Base-by-base conservation (phyloP, 2,888 invertebrate species). In the Quadroppia sp. region DNA sequence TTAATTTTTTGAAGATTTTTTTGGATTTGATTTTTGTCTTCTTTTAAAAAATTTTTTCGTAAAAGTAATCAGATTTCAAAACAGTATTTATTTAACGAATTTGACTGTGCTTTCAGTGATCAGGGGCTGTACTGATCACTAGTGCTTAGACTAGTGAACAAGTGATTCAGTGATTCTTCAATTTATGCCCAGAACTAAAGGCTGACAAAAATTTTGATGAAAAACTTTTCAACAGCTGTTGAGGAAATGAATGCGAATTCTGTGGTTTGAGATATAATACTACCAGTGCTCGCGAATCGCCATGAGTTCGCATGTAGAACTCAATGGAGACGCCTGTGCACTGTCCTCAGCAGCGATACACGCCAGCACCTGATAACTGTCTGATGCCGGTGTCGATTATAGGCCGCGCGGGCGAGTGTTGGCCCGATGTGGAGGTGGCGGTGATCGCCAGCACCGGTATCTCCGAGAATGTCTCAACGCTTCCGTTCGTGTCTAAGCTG, bases 401-500 rank as follows among this genome's bases (percentile, higher is more conserved):
- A n/a, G n/a, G n/a, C n/a, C n/a, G n/a, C n/a, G n/a, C n/a, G n/a
- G n/a, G n/a, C n/a, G n/a, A n/a, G n/a, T n/a, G n/a, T n/a, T n/a
- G n/a, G n/a, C n/a, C n/a, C n/a, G n/a, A n/a, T n/a, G n/a, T n/a
- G n/a, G 64, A 64, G 36, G 64, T 36, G 40, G 32, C 64, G n/a
- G 50, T 73, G 9, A 67, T 73, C 25, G 73, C 73, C 48, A 28
- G 17, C 45, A 53, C 53, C 17, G 28, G n/a, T 50, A 67, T 73
- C 50, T 69, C 73, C 2, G 6, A 3, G 0, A 50, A 67, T 20
- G 28, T 53, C 28, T 32, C n/a, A 9, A 32, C 73, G 4, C 50
- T 69, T 1, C 69, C 73, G 23, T 45, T 59, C 20, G 20, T 48
- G 13, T 59, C 42, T 20, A 42, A 50, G 20, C 64, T 73, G 48